Evolutionary conservation across 1,140 invertebrate genomes (phyloP).

Genomic region (Tenebrio molitor): DNA sequence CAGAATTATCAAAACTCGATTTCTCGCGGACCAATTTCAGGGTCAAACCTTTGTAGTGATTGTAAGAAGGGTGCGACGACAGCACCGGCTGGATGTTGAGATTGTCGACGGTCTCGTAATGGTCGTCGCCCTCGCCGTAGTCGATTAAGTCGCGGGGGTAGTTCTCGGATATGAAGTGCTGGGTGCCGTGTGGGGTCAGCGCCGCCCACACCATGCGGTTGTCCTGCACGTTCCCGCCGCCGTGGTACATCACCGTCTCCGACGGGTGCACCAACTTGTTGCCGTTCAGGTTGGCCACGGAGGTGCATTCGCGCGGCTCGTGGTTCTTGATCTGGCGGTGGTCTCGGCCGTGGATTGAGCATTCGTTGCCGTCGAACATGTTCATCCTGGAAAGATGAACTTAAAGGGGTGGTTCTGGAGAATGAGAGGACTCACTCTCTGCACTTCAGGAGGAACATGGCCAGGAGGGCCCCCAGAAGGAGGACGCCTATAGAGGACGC

Average conservation of each 20-base stretch:
- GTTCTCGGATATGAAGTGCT: slow-evolving; percentile 76
- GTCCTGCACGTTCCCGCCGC: slow-evolving; percentile 65
- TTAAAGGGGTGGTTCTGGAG: slow-evolving; percentile 10
- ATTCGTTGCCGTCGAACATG: slow-evolving; percentile 61
- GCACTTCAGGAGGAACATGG: slow-evolving; percentile 83
- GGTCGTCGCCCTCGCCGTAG: slow-evolving; percentile 75
- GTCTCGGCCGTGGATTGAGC: slow-evolving; percentile 59
- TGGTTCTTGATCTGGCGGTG: slow-evolving; percentile 57
- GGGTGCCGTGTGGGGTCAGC: slow-evolving; percentile 83
- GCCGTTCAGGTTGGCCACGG: slow-evolving; percentile 54
- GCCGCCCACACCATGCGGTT: slow-evolving; percentile 87
- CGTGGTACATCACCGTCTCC: slow-evolving; percentile 61
- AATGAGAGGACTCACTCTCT: slow-evolving; percentile 78
- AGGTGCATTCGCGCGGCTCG: slow-evolving; percentile 60
- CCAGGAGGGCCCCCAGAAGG: slow-evolving; percentile 81
- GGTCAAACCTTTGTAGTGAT: slow-evolving; percentile 61
- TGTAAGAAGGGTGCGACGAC: slow-evolving; percentile 50
- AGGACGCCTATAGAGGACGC: slow-evolving; percentile 84
- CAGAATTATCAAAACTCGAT: slow-evolving; percentile 77
- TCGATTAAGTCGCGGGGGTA: slow-evolving; percentile 67
- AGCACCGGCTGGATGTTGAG: slow-evolving; percentile 67
- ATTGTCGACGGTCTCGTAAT: slow-evolving; percentile 82
- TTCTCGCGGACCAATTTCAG: slow-evolving; percentile 47
- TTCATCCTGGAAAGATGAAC: slow-evolving; percentile 60
- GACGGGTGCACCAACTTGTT: slow-evolving; percentile 61